Evolutionary conservation across 2,888 invertebrate genomes (phyloP).

Genomic region (Pomacea canaliculata): DNA sequence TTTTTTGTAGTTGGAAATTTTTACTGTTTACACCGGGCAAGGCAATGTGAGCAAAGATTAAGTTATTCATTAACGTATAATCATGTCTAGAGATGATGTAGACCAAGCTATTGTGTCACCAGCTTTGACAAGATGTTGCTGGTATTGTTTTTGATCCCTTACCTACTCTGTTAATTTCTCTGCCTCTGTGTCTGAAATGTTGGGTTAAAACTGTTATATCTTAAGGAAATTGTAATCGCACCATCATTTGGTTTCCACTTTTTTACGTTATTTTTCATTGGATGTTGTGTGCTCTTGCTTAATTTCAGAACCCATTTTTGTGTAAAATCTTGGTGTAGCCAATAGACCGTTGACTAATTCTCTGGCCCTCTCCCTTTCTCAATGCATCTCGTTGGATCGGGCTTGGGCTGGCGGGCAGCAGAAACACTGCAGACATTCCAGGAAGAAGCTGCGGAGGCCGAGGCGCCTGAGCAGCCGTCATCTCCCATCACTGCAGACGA

Average conservation of each 20-base stretch:
- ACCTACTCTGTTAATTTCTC: no score
- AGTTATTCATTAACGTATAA: no score
- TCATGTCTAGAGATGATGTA: no score
- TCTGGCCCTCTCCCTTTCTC: slow-evolving; percentile 34
- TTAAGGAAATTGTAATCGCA: no score
- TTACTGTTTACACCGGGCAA: no score
- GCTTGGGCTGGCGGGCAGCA: slow-evolving; percentile 36
- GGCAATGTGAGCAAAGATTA: no score
- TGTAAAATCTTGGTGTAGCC: slow-evolving; percentile 4
- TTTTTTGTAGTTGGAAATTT: no score
- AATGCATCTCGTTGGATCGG: slow-evolving; percentile 45
- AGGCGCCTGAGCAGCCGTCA: slow-evolving; percentile 9
- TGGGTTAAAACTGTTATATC: background rate
- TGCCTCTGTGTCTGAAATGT: background rate
- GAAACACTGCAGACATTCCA: slow-evolving; percentile 28
- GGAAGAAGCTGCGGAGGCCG: slow-evolving; percentile 3
- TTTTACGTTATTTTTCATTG: background rate
- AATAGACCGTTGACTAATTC: slow-evolving; percentile 17
- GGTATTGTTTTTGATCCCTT: no score
- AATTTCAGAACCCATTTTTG: slow-evolving; percentile 12
- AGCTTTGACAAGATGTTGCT: no score
- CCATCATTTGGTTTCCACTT: no score
- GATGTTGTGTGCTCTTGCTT: slow-evolving; percentile 9
- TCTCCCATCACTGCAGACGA: slow-evolving; percentile 1
- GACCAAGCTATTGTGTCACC: no score